Conservation (phyloP, 2,113 vertebrate genomes). For the Puffinus mauretanicus region DNA sequence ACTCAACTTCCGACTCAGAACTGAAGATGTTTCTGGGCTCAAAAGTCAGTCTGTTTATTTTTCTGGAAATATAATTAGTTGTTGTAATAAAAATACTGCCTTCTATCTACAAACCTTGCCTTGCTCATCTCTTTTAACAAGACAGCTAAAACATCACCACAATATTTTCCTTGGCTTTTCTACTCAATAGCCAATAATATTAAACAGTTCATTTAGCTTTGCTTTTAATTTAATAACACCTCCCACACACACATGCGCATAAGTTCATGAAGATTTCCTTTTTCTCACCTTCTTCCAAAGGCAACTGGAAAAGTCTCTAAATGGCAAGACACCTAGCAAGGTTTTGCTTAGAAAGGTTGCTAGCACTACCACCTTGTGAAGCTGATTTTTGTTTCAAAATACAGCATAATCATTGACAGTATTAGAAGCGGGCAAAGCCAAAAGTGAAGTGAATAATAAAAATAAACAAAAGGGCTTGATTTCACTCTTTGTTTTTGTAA, state of each 20-base stretch:
- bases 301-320: neutral
- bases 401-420: neutral
- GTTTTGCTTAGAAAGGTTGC: neutral
- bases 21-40: neutral
- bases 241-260: neutral
- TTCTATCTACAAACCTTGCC: neutral
- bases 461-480: neutral
- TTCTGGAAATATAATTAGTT: neutral
- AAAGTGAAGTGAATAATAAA: neutral
- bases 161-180: slow-evolving; percentile 7
- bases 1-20: neutral
- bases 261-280: neutral
- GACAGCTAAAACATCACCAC: neutral
- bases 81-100: neutral
- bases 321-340: neutral
- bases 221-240: neutral
- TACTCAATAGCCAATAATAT: neutral
- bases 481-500: neutral
- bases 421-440: neutral
- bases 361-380: neutral
- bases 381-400: slow-evolving; percentile 1
- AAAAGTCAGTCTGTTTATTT: neutral
- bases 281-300: neutral
- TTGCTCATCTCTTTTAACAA: neutral
- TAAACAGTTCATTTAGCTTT: slow-evolving; percentile 1